A percentile compares a stretch with the other conserved stretches of the same genome.
phyloP scores from a whole-genome alignment of 2,113 vertebrate genomes.

The Aramus guarauna region DNA sequence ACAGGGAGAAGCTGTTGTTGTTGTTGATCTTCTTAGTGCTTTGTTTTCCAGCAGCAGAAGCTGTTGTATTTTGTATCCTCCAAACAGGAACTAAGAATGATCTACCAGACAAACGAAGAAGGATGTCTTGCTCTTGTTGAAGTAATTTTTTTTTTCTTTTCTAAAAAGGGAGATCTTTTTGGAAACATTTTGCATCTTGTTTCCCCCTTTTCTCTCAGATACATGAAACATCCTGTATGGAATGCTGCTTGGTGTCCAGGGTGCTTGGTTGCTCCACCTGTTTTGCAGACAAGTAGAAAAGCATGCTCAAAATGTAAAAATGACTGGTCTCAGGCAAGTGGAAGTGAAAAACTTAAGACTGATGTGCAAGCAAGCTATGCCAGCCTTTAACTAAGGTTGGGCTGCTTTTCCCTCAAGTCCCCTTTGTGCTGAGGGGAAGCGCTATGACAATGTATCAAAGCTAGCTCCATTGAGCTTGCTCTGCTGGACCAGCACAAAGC shows the following conservation, averaged over 20 bases:
- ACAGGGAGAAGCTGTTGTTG: not conserved
- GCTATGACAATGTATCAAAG: not conserved
- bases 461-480: not conserved
- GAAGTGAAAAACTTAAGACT: not conserved
- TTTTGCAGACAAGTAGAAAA: not conserved
- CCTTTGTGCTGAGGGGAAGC: not conserved
- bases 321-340: fast-evolving
- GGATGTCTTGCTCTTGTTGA: not conserved
- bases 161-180: not conserved
- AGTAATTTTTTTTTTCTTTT: not conserved
- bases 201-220: not conserved
- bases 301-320: not conserved
- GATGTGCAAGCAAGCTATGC: not conserved
- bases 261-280: not conserved
- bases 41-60: conserved; percentile 18
- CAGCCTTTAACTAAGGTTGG: not conserved
- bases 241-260: not conserved
- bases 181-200: not conserved
- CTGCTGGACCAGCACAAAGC: not conserved
- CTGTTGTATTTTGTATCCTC: not conserved
- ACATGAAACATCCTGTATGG: not conserved
- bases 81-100: not conserved
- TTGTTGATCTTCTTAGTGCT: not conserved
- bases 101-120: not conserved
- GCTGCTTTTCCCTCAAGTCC: not conserved